Evolutionary conservation across 2,888 invertebrate species (phyloP).

Genomic region (Adelphocoris suturalis): DNA sequence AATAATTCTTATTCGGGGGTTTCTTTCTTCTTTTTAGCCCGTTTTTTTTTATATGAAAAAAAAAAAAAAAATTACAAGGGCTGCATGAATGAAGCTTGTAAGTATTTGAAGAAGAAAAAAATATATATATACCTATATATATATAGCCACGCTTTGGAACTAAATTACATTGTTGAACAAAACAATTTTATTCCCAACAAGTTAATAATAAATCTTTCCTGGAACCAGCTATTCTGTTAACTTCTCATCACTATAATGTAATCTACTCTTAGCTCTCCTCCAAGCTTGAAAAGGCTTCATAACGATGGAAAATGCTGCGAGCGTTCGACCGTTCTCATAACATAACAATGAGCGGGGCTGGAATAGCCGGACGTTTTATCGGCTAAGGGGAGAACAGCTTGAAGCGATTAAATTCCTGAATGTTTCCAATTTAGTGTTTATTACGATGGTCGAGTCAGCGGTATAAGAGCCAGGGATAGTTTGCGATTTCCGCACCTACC

Average conservation of each 20-base stretch:
- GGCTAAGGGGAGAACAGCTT: not conserved
- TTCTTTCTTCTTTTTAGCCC: too few species aligned
- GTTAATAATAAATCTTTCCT: not conserved
- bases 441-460: not conserved
- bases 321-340: not conserved
- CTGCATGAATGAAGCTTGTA: too few species aligned
- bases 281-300: not conserved
- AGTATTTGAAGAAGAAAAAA: too few species aligned
- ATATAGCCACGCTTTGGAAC: too few species aligned
- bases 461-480: not conserved
- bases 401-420: constrained; percentile 12
- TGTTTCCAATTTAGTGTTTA: constrained; percentile 15
- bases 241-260: constrained; percentile 5
- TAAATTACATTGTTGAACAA: too few species aligned
- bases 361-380: not conserved
- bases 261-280: not conserved
- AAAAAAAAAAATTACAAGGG: too few species aligned
- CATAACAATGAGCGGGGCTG: not conserved
- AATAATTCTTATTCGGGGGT: too few species aligned
- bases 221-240: too few species aligned
- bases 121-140: too few species aligned
- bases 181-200: not conserved
- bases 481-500: not conserved
- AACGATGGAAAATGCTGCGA: not conserved
- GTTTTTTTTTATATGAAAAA: too few species aligned